Evolutionary conservation across 1,140 invertebrate genomes (phyloP).

Genomic region (Parasteatoda tepidariorum): DNA sequence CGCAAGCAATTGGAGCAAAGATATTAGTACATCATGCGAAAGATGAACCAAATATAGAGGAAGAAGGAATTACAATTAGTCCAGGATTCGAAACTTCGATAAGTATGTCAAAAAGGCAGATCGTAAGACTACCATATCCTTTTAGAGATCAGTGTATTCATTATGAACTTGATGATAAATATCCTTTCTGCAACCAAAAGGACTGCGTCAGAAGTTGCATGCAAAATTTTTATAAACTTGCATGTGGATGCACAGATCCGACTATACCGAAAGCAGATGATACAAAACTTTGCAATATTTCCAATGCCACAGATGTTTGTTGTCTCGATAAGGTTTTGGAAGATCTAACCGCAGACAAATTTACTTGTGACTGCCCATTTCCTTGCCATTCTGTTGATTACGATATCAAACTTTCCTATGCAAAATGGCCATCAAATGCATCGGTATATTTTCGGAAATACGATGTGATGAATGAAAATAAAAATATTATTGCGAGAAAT

Average conservation of each 20-base stretch:
- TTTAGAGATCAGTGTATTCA: constrained; percentile 29
- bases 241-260: constrained; percentile 12
- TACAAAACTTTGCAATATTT: neutral
- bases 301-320: neutral
- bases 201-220: neutral
- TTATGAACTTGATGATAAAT: neutral
- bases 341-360: neutral
- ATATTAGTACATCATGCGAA: constrained; percentile 12
- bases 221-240: neutral
- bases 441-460: neutral
- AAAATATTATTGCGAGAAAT: neutral
- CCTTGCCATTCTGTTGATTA: neutral
- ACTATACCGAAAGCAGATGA: neutral
- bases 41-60: constrained; percentile 6
- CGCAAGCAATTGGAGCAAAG: constrained; percentile 1
- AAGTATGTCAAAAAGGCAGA: neutral
- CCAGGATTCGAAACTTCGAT: constrained; percentile 24
- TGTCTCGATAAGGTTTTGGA: constrained; percentile 11
- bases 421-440: neutral
- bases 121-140: constrained; percentile 1
- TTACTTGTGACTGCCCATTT: constrained; percentile 1
- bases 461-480: no score
- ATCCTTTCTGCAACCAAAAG: neutral
- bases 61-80: neutral
- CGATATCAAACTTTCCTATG: neutral